These are phyloP conservation scores for Cirrhinus molitorella DNA, from an alignment of 2,797 vertebrate genomes.

Conservation along the genomic window DNA sequence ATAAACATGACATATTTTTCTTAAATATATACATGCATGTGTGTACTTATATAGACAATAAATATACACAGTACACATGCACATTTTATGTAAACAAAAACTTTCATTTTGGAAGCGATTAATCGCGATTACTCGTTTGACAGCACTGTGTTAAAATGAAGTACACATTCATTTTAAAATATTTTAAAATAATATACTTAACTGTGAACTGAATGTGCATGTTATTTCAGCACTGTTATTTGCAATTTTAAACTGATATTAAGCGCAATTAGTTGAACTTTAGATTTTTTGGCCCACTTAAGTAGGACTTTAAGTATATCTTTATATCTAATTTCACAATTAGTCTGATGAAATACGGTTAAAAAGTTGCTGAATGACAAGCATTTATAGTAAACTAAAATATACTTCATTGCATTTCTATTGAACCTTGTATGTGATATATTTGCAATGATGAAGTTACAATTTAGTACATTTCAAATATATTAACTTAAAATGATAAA, in stretches of 20 bases:
- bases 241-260: conserved; percentile 4
- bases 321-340: not conserved
- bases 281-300: not conserved
- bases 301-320: not conserved
- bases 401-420: not conserved
- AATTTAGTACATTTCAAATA: not conserved
- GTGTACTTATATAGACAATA: too few relatives aligned
- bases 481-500: not conserved
- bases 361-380: not conserved
- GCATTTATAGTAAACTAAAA: not conserved
- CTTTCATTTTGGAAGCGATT: too few relatives aligned
- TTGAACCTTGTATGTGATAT: not conserved
- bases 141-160: too few relatives aligned
- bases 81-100: too few relatives aligned
- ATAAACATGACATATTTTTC: too few relatives aligned
- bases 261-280: not conserved
- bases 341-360: not conserved
- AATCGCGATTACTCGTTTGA: too few relatives aligned
- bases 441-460: not conserved
- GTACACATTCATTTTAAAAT: too few relatives aligned
- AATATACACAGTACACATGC: too few relatives aligned
- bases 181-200: not conserved
- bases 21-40: too few relatives aligned
- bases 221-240: too few relatives aligned
- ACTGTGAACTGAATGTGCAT: not conserved